Evolutionary conservation across 2,797 vertebrate species (phyloP).

Genomic region (Falco novaeseelandiae): DNA sequence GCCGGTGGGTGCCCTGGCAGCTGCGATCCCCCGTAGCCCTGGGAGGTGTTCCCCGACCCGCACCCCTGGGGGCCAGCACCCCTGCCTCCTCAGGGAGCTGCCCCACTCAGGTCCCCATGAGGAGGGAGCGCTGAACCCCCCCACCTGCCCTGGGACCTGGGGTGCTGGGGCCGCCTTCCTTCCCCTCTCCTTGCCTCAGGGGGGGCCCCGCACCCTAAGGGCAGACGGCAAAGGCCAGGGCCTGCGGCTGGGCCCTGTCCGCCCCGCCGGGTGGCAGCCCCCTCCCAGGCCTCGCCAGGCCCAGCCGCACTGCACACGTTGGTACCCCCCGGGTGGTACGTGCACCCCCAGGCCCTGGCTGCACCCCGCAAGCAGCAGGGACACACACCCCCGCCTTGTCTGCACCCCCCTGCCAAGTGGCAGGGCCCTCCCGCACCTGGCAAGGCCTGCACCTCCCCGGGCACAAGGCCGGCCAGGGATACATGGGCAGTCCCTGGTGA

Average conservation of each 20-base stretch:
- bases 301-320: accelerated
- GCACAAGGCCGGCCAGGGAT: background rate
- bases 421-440: background rate
- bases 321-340: background rate
- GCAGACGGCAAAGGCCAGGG: background rate
- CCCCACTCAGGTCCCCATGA: background rate
- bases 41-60: background rate
- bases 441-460: accelerated
- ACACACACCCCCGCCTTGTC: background rate
- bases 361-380: background rate
- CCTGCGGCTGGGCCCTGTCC: accelerated
- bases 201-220: accelerated
- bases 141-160: background rate
- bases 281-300: accelerated
- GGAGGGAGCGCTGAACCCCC: background rate
- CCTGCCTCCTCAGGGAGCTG: background rate
- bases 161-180: no score
- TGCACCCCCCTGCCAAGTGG: background rate
- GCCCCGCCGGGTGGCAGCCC: accelerated
- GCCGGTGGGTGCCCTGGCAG: accelerated
- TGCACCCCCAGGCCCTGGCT: background rate
- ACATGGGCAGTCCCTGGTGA: background rate
- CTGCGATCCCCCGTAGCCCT: background rate
- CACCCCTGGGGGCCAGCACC: background rate
- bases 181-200: background rate